Conservation (phyloP, 2,797 vertebrate species). For the Orestias chungarensis region DNA sequence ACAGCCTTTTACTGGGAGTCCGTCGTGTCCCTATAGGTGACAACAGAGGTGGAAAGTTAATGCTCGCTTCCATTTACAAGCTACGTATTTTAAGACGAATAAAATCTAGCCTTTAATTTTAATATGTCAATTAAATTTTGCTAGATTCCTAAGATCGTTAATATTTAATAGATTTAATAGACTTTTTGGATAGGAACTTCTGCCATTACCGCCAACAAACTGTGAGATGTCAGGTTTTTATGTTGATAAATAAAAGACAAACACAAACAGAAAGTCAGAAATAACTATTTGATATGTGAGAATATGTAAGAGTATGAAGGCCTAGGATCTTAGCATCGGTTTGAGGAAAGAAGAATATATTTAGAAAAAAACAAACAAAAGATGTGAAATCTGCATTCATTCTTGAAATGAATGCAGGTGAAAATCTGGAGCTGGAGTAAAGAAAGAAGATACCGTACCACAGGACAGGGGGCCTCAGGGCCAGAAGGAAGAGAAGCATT, state of each 20-base stretch:
- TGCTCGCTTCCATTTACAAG: not conserved
- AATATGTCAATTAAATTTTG: not conserved
- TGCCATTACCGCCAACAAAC: not conserved
- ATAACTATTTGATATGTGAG: not conserved
- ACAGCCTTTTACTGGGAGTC: slow-evolving; percentile 94
- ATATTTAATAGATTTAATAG: not conserved
- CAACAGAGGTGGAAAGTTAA: slow-evolving; percentile 15
- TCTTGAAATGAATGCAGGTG: slow-evolving; percentile 9
- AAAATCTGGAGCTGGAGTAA: slow-evolving; percentile 35
- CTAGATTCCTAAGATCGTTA: not conserved
- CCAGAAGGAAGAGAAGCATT: slow-evolving; percentile 71
- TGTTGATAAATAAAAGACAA: not conserved
- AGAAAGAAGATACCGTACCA: slow-evolving; percentile 82
- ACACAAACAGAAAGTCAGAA: not conserved
- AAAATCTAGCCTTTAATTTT: not conserved
- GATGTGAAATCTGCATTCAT: slow-evolving; percentile 1
- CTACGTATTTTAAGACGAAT: not conserved
- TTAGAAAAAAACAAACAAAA: slow-evolving; percentile 9
- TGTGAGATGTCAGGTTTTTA: not conserved
- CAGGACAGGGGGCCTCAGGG: slow-evolving; percentile 83
- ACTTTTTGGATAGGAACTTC: not conserved
- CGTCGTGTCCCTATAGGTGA: slow-evolving; percentile 87
- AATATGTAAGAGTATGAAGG: not conserved
- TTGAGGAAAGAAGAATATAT: slow-evolving; percentile 3
- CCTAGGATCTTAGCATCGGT: not conserved